A percentile compares a stretch with the other conserved stretches of the same genome.
phyloP scores from a whole-genome alignment of 2,113 vertebrate genomes.

The Phaethornis superciliosus region DNA sequence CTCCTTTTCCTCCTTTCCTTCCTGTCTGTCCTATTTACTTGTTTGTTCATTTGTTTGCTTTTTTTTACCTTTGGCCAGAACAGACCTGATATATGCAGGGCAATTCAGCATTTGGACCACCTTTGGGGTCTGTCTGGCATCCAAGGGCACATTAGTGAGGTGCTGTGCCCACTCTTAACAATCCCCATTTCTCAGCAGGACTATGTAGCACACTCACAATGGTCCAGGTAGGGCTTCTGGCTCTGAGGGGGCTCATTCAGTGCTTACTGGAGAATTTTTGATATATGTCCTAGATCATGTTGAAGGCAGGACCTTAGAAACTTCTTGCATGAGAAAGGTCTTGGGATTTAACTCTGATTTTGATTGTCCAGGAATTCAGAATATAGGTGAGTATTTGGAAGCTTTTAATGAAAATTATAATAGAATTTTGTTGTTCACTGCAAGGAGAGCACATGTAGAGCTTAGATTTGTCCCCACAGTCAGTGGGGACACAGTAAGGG shows the following conservation, averaged over 20 bases:
- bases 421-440: neutral
- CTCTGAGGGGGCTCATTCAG: neutral
- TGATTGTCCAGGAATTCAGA: neutral
- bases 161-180: neutral
- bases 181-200: neutral
- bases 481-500: too few species aligned
- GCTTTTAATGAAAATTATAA: neutral
- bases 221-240: neutral
- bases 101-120: neutral
- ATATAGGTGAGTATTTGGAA: neutral
- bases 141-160: neutral
- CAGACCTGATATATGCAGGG: neutral
- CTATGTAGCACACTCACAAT: neutral
- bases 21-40: neutral
- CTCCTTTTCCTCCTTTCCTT: neutral
- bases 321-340: neutral
- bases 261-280: neutral
- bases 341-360: neutral
- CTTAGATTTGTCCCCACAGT: neutral
- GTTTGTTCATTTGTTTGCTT: neutral
- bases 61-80: neutral
- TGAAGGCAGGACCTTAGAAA: neutral
- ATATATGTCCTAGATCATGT: fast-evolving
- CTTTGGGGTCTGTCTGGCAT: neutral
- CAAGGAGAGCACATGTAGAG: neutral